Evolutionary conservation across 2,797 vertebrate species (phyloP).

Genomic region (Columba guinea): DNA sequence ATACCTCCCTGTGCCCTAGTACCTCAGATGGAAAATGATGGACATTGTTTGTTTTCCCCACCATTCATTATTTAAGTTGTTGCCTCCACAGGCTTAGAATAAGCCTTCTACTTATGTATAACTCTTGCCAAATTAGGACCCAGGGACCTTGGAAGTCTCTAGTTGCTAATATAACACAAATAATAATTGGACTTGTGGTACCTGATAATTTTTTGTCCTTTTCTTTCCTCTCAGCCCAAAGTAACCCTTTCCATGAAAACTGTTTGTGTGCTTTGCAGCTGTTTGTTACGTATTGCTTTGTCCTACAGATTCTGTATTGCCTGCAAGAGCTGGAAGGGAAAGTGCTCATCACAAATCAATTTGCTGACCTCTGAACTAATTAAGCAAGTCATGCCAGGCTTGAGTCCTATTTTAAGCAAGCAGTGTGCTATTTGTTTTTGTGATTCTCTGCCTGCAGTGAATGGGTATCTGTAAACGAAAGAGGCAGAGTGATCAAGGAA

Average conservation of each 20-base stretch:
- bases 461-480: not conserved
- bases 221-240: not conserved
- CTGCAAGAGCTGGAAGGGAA: not conserved
- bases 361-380: conserved; percentile 55
- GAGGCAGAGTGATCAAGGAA: not conserved
- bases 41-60: not conserved
- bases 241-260: not conserved
- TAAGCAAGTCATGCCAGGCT: not conserved
- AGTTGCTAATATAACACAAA: not conserved
- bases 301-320: not conserved
- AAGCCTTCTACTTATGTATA: not conserved
- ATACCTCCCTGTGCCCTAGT: not conserved
- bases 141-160: not conserved
- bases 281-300: not conserved
- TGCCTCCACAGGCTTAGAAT: not conserved
- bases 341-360: conserved; percentile 24
- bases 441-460: not conserved
- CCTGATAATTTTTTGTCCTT: not conserved
- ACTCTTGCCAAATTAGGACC: not conserved
- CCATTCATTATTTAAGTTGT: not conserved
- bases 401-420: conserved; percentile 1
- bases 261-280: not conserved
- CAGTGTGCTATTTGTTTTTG: not conserved
- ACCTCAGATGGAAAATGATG: not conserved
- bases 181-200: not conserved